These are phyloP conservation scores for Cetoscarus ocellatus DNA, from an alignment of 2,797 vertebrate species.

Conservation along the genomic window DNA sequence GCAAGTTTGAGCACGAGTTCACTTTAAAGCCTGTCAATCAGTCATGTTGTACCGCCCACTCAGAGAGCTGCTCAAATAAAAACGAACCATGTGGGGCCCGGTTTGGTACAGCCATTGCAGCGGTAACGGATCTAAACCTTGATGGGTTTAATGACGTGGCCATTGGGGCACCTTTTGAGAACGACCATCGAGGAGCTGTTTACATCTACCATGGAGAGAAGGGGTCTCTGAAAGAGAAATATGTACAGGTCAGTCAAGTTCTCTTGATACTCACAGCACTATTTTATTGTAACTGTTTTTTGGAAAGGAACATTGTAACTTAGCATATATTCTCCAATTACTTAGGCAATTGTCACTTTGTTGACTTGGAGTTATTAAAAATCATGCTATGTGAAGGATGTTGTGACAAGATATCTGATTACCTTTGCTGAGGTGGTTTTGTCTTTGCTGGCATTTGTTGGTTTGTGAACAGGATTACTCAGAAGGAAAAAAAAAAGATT, in stretches of 20 bases:
- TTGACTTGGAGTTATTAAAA: too few relatives aligned
- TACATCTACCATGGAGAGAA: constrained; percentile 93
- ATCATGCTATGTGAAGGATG: too few relatives aligned
- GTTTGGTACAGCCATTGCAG: constrained; percentile 94
- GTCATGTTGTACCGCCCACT: constrained; percentile 86
- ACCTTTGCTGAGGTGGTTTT: too few relatives aligned
- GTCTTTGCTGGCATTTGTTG: too few relatives aligned
- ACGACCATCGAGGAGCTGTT: constrained; percentile 94
- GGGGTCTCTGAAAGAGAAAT: constrained; percentile 86
- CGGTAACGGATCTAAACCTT: constrained; percentile 93
- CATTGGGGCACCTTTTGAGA: constrained; percentile 94
- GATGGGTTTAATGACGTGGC: constrained; percentile 93
- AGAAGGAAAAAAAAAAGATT: too few relatives aligned
- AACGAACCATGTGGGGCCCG: constrained; percentile 94
- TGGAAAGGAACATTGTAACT: too few relatives aligned
- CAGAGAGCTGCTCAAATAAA: constrained; percentile 86
- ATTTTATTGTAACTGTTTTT: too few relatives aligned
- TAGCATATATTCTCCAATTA: too few relatives aligned
- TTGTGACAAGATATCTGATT: too few relatives aligned
- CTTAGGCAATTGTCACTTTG: too few relatives aligned
- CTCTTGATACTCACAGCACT: too few relatives aligned
- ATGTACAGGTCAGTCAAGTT: constrained; percentile 87
- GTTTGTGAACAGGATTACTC: too few relatives aligned
- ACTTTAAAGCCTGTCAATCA: constrained; percentile 92
- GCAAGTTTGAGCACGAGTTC: constrained; percentile 89